phyloP scores from a whole-genome alignment of 2,797 vertebrate species.

The Lophotriccus pileatus region DNA sequence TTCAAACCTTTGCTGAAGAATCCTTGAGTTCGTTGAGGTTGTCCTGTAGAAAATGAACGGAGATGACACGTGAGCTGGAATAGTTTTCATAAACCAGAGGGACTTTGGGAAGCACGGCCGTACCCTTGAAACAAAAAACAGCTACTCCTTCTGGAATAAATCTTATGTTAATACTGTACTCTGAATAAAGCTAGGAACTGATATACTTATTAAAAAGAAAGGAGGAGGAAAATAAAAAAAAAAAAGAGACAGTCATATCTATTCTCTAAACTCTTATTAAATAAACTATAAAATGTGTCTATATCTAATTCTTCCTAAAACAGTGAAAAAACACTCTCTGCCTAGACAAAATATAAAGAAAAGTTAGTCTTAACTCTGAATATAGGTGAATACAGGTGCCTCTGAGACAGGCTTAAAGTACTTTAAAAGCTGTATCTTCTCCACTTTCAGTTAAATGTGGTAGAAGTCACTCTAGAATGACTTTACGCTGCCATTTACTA shows the following conservation, averaged over 20 bases:
- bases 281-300: neutral
- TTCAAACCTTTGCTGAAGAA: slow-evolving; percentile 96
- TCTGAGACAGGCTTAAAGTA: slow-evolving; percentile 24
- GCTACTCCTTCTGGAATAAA: slow-evolving; percentile 95
- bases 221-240: too few species aligned
- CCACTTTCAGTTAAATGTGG: slow-evolving; percentile 63
- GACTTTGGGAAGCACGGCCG: slow-evolving; percentile 77
- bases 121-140: slow-evolving; percentile 86
- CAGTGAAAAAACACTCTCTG: neutral
- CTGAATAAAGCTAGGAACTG: slow-evolving; percentile 61
- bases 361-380: slow-evolving; percentile 24
- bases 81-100: slow-evolving; percentile 93
- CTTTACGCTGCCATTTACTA: slow-evolving; percentile 6
- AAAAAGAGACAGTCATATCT: neutral
- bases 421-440: slow-evolving; percentile 38
- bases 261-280: neutral
- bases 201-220: slow-evolving; percentile 1
- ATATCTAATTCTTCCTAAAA: neutral
- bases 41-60: slow-evolving; percentile 99
- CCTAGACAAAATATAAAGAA: slow-evolving; percentile 41
- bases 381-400: slow-evolving; percentile 9
- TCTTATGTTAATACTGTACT: slow-evolving; percentile 81
- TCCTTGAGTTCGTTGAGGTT: slow-evolving; percentile 99
- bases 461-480: slow-evolving; percentile 57
- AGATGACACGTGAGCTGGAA: slow-evolving; percentile 99